Conservation (phyloP, 2,888 invertebrate genomes). For the Pollenia griseotomentosa region DNA sequence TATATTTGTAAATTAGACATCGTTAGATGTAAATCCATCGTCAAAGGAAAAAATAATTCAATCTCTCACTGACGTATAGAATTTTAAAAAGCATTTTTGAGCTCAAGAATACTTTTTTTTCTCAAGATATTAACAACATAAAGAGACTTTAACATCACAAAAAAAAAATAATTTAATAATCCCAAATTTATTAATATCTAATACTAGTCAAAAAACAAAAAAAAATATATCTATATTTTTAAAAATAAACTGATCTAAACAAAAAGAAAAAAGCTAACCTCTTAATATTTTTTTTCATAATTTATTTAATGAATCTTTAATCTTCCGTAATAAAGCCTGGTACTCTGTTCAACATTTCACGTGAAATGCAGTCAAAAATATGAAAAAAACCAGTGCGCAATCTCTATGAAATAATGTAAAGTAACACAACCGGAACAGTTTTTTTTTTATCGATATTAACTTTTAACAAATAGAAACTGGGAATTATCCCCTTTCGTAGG, state of each 20-base stretch:
- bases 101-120: slow-evolving; percentile 69
- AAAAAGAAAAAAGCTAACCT: neutral
- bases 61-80: slow-evolving; percentile 48
- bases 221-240: slow-evolving; percentile 38
- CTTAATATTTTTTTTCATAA: too few relatives aligned
- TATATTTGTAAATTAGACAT: slow-evolving; percentile 30
- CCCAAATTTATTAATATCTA: slow-evolving; percentile 64
- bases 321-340: too few relatives aligned
- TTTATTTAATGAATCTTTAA: too few relatives aligned
- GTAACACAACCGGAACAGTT: too few relatives aligned
- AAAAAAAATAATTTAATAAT: slow-evolving; percentile 49
- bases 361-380: too few relatives aligned
- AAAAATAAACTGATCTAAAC: slow-evolving; percentile 32
- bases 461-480: too few relatives aligned
- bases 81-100: slow-evolving; percentile 62
- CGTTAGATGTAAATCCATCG: neutral
- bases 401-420: too few relatives aligned
- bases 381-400: too few relatives aligned
- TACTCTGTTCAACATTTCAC: too few relatives aligned
- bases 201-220: slow-evolving; percentile 67
- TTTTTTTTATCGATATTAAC: too few relatives aligned
- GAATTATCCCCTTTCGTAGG: too few relatives aligned
- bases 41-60: neutral
- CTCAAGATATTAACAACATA: slow-evolving; percentile 60
- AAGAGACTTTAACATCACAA: slow-evolving; percentile 43